Evolutionary conservation across 1,140 invertebrate species (phyloP).

Genomic region (Trypoxylus dichotomus): DNA sequence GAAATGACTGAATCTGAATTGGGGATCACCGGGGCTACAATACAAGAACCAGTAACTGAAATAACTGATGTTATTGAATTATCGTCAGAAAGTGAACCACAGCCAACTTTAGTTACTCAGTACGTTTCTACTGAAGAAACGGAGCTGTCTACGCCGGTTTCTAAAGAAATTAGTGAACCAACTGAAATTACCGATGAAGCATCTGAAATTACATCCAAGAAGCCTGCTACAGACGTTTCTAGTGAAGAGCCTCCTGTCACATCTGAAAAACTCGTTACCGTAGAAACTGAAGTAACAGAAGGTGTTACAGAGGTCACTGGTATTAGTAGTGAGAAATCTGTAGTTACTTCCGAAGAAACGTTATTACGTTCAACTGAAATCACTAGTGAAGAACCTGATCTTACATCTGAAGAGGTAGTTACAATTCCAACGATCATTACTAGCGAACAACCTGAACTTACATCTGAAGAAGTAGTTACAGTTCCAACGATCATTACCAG

Average conservation of each 20-base stretch:
- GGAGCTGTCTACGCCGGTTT: not conserved
- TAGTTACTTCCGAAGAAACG: constrained; percentile 30
- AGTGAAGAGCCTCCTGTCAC: not conserved
- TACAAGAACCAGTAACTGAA: not conserved
- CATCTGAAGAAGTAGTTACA: constrained; percentile 31
- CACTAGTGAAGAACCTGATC: constrained; percentile 36
- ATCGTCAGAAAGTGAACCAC: not conserved
- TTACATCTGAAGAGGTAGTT: constrained; percentile 26
- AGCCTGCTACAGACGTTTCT: too few relatives aligned
- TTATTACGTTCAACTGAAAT: not conserved
- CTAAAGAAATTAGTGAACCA: not conserved
- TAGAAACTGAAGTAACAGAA: constrained; percentile 19
- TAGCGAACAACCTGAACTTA: not conserved
- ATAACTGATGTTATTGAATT: not conserved
- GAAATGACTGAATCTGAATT: not conserved
- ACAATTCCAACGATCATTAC: not conserved
- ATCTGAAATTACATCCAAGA: constrained; percentile 26
- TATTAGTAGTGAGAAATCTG: not conserved
- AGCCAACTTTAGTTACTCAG: not conserved
- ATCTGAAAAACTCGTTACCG: constrained; percentile 13
- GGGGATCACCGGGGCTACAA: not conserved
- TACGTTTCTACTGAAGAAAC: not conserved
- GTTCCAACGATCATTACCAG: not conserved
- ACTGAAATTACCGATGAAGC: constrained; percentile 28
- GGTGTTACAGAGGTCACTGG: constrained; percentile 20